Conservation (phyloP, 2,113 vertebrate genomes). For the Ctenodactylus gundi region DNA sequence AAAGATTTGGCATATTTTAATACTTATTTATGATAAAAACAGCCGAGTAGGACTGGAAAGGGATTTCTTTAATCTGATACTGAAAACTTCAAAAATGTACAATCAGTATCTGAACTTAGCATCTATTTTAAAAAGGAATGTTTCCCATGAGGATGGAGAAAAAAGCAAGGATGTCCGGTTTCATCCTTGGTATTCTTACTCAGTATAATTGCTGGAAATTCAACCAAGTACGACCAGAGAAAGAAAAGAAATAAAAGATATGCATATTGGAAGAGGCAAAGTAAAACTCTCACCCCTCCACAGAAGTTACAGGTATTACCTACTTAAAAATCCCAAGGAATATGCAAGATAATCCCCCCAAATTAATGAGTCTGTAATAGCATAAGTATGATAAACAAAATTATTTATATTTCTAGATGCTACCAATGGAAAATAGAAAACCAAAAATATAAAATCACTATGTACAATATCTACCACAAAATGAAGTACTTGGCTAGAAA, state of each 20-base stretch:
- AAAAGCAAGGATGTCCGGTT: neutral
- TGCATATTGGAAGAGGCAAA: neutral
- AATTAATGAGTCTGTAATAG: neutral
- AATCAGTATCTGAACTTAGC: neutral
- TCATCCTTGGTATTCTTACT: neutral
- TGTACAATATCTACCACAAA: neutral
- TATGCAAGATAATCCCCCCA: neutral
- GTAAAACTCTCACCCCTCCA: neutral
- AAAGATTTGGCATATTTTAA: neutral
- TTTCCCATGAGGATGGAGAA: neutral
- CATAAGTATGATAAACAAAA: neutral
- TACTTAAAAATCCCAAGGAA: neutral
- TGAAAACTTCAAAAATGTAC: neutral
- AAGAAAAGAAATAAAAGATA: neutral
- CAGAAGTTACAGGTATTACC: too few relatives aligned
- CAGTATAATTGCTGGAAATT: neutral
- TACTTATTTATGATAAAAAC: neutral
- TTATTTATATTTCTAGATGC: neutral
- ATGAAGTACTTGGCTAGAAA: neutral
- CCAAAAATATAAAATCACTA: neutral
- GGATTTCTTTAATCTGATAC: neutral
- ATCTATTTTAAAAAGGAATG: neutral
- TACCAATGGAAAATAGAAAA: neutral
- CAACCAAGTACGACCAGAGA: neutral
- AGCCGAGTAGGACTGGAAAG: neutral